phyloP scores from a whole-genome alignment of 2,888 invertebrate genomes.

The Leptinotarsa tumamoca region DNA sequence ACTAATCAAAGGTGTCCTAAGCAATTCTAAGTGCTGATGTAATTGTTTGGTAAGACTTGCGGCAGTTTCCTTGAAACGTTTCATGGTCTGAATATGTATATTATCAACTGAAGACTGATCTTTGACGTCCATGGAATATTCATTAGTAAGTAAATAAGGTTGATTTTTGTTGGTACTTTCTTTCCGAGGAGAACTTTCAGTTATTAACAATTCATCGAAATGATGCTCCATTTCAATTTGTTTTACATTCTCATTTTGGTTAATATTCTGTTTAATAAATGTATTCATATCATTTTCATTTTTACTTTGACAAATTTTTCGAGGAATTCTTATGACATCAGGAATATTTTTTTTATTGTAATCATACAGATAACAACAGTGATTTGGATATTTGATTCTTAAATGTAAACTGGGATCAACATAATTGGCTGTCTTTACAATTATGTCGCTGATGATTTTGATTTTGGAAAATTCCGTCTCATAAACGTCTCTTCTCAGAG shows the following conservation, averaged over 20 bases:
- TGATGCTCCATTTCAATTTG: neutral
- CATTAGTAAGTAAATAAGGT: constrained; percentile 32
- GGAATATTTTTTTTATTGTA: constrained; percentile 42
- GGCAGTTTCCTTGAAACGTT: constrained; percentile 26
- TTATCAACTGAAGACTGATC: constrained; percentile 21
- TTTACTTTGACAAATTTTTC: constrained; percentile 22
- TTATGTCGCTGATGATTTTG: constrained; percentile 40
- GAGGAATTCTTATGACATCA: constrained; percentile 30
- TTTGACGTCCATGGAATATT: constrained; percentile 31
- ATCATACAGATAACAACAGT: constrained; percentile 36
- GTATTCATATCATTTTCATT: constrained; percentile 20
- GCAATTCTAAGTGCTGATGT: constrained; percentile 29
- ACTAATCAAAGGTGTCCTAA: constrained; percentile 6
- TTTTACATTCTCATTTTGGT: neutral
- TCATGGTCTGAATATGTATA: constrained; percentile 21
- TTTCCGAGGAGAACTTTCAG: neutral
- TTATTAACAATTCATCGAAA: neutral
- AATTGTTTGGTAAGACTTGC: constrained; percentile 30
- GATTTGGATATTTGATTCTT: constrained; percentile 37
- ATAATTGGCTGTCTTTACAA: constrained; percentile 38
- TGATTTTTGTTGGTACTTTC: neutral
- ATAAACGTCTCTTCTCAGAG: constrained; percentile 22
- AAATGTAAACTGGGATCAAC: constrained; percentile 46
- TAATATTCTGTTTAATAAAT: constrained; percentile 21
- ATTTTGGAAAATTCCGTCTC: constrained; percentile 26